Conservation (phyloP, 2,888 invertebrate species). For the Dastarcus helophoroides region DNA sequence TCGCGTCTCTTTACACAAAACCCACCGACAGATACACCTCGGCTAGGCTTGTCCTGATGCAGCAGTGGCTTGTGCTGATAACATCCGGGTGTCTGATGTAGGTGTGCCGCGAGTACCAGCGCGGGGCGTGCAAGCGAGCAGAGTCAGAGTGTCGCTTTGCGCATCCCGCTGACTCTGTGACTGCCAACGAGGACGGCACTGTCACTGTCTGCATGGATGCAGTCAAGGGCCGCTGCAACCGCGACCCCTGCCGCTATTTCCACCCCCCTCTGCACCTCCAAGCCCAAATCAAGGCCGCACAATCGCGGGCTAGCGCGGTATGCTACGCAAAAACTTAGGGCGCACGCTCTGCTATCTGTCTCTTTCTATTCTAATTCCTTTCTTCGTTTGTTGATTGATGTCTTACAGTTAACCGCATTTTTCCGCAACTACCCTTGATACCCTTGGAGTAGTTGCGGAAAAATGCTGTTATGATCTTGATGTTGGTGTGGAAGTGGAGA, state of each 20-base stretch:
- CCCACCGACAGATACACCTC: too few species aligned
- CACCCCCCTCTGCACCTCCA: slow-evolving; percentile 99
- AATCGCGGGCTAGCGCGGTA: slow-evolving; percentile 85
- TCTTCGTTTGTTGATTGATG: too few species aligned
- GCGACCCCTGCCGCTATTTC: slow-evolving; percentile 99
- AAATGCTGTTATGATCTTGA: too few species aligned
- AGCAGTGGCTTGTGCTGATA: slow-evolving; percentile 32
- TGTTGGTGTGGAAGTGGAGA: too few species aligned
- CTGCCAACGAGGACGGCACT: slow-evolving; percentile 95
- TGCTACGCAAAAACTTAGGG: slow-evolving; percentile 55
- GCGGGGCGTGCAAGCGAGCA: slow-evolving; percentile 95
- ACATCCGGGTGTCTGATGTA: slow-evolving; percentile 47
- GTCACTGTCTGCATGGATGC: slow-evolving; percentile 99
- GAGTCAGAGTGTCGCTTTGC: slow-evolving; percentile 98
- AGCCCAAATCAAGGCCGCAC: slow-evolving; percentile 97
- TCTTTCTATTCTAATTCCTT: slow-evolving; percentile 10
- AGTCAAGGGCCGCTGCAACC: slow-evolving; percentile 97
- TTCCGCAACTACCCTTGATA: too few species aligned
- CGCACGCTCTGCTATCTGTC: slow-evolving; percentile 36
- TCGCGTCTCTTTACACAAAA: too few species aligned
- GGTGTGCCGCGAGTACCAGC: slow-evolving; percentile 98
- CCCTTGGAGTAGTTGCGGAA: too few species aligned
- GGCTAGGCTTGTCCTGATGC: slow-evolving; percentile 20
- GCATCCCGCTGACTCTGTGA: slow-evolving; percentile 94
- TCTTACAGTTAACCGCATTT: too few species aligned